Percentiles rank a stretch among this genome's conserved stretches.
These are phyloP conservation scores for Hephaestus fuliginosus DNA, from an alignment of 2,797 vertebrate genomes.

Conservation along the genomic window DNA sequence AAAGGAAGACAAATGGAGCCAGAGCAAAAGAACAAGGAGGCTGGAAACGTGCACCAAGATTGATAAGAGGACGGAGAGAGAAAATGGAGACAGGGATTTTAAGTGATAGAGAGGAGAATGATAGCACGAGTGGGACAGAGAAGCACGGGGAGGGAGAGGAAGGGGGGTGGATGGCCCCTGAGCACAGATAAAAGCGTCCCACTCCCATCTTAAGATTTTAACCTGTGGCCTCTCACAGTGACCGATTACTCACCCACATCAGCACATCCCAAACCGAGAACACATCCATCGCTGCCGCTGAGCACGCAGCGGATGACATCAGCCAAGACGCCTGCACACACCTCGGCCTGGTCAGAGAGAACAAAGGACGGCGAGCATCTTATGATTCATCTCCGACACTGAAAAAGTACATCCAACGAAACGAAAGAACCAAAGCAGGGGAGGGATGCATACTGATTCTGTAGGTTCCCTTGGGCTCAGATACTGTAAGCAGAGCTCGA, in stretches of 20 bases:
- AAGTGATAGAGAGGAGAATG: constrained; percentile 55
- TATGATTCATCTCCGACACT: constrained; percentile 58
- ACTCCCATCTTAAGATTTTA: constrained; percentile 70
- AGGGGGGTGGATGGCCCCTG: not conserved
- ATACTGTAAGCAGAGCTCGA: constrained; percentile 51
- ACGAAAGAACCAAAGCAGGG: constrained; percentile 13
- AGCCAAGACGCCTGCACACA: constrained; percentile 93
- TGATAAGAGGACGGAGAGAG: constrained; percentile 34
- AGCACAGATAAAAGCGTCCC: constrained; percentile 65
- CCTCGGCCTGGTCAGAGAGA: constrained; percentile 89
- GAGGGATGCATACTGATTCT: constrained; percentile 23
- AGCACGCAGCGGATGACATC: constrained; percentile 98
- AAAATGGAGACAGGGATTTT: constrained; percentile 38
- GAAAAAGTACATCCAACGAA: constrained; percentile 29
- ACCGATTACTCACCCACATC: constrained; percentile 91
- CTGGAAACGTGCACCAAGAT: constrained; percentile 32
- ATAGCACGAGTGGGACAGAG: constrained; percentile 46
- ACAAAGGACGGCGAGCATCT: constrained; percentile 58
- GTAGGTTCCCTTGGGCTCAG: constrained; percentile 49
- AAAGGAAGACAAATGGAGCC: constrained; percentile 4
- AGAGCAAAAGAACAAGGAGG: constrained; percentile 13
- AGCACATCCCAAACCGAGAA: constrained; percentile 94
- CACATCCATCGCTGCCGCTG: constrained; percentile 95
- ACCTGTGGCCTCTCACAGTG: constrained; percentile 67
- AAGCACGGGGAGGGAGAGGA: constrained; percentile 3